Conservation (phyloP, 2,797 vertebrate genomes). For the Gastrophryne carolinensis region DNA sequence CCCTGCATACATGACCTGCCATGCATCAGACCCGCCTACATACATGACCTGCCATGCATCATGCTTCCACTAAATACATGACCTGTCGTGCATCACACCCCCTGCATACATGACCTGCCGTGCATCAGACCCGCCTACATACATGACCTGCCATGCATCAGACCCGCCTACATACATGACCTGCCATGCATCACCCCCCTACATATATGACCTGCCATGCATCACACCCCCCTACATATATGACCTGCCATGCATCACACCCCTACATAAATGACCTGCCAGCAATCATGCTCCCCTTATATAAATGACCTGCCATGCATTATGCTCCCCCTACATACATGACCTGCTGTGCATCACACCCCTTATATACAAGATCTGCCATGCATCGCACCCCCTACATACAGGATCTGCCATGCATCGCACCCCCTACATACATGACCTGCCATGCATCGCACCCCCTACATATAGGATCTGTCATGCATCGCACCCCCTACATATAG, state of each 20-base stretch:
- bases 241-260: neutral
- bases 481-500: too few species aligned
- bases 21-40: too few species aligned
- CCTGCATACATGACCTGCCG: neutral
- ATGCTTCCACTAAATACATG: too few species aligned
- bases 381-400: neutral
- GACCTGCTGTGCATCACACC: neutral
- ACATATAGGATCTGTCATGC: too few species aligned
- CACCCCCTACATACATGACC: too few species aligned
- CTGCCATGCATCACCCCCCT: neutral
- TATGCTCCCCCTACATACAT: neutral
- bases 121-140: neutral
- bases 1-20: neutral
- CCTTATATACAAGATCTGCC: neutral
- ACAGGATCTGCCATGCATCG: neutral
- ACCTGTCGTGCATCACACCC: too few species aligned
- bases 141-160: neutral
- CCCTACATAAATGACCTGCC: neutral
- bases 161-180: neutral
- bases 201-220: neutral
- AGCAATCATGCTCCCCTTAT: too few species aligned
- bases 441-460: too few species aligned
- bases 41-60: too few species aligned
- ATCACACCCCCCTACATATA: neutral
- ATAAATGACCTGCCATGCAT: neutral